Evolutionary conservation across 2,113 vertebrate species (phyloP), one percentile per base, ranked within the genome.

Genomic region (Phaethornis superciliosus): DNA sequence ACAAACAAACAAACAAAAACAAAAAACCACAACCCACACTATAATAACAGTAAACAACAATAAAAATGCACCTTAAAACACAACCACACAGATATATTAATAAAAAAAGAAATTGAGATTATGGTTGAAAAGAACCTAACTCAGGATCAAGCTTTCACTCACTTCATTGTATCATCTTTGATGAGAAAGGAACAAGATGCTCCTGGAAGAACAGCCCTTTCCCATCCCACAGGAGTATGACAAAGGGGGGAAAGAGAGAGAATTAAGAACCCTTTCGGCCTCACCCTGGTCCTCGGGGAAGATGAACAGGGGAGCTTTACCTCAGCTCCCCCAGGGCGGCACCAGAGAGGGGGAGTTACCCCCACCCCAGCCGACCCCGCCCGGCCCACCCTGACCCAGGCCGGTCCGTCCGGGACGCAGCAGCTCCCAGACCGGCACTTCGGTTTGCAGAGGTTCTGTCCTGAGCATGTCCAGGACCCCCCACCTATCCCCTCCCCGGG

Each of bases 31-130:
- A 55, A 52, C 55, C 40, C 40, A 40, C 40, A 40, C 40, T 40
- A 40, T 40, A 40, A 40, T 40, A 40, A 12, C 40, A 40, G 13
- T 40, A 10, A 49, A 49, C 47, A 22, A 22, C 47, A 49, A 49
- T 49, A 49, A 49, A 49, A 49, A 49, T 7, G 9, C 47, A 49
- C 27, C 14, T 28, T 7, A 14, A 62, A n/a, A 3, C 49, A 35
- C 12, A 82, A 30, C 21, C 40, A 28, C 20, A 51, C 1, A 30
- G 9, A 9, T 12, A 58, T 1, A 2, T 44, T 18, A 85, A 37
- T 2, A 11, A 23, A 42, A 47, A 30, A 15, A 1, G 14, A 55
- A 68, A 28, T 0, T 0, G 2, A 56, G 24, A 12, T 13, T 32
- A 15, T 2, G 4, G 21, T 1, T 40, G 55, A 32, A 74, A 59